Base-by-base conservation (phyloP, 2,797 vertebrate genomes). In the Emys orbicularis region DNA sequence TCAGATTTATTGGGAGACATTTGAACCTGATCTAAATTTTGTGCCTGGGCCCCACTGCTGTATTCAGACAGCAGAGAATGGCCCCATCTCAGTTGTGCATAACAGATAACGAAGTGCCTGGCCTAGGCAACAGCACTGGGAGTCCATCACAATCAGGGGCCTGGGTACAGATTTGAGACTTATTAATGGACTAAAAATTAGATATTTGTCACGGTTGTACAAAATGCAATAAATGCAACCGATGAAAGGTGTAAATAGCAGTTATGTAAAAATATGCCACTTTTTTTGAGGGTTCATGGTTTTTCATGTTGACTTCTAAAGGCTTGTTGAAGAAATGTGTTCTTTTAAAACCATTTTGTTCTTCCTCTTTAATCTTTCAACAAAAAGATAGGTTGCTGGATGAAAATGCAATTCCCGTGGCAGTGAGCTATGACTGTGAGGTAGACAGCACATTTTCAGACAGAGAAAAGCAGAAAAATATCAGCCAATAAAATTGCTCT, bases 21-120 rank as follows among this genome's bases (percentile, higher is more conserved):
- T 9, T 53, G 37, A 41, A 3, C 0, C 2, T 0, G 6, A 3
- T 0, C 0, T 1, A 5, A 12, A 31, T 8, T 34, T 6, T 53
- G n/a, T 79, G 54, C 27, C n/a, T n/a, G 79, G 61, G 16, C 8
- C 37, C 5, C 0, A 0, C 10, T 29, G 37, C 11, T 65, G 53
- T n/a, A 13, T 50, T 82, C 61, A 31, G 11, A 1, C 3, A 11
- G 52, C 2, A 9, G 79, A 57, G 41, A 23, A 5, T 15, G 41
- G 15, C 29, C 12, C 2, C 29, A 49, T 44, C 57, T 72, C 47
- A 3, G 19, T 25, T 37, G 27, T 1, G 0, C 44, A 19, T 7
- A 57, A 47, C 79, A 1, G n/a, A 23, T 21, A 23, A 12, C 3
- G 21, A 72, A 41, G 68, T 72, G 19, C 68, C 12, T 37, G n/a